Conservation (phyloP, 2,888 invertebrate genomes). For the Trissolcus brochymenae region DNA sequence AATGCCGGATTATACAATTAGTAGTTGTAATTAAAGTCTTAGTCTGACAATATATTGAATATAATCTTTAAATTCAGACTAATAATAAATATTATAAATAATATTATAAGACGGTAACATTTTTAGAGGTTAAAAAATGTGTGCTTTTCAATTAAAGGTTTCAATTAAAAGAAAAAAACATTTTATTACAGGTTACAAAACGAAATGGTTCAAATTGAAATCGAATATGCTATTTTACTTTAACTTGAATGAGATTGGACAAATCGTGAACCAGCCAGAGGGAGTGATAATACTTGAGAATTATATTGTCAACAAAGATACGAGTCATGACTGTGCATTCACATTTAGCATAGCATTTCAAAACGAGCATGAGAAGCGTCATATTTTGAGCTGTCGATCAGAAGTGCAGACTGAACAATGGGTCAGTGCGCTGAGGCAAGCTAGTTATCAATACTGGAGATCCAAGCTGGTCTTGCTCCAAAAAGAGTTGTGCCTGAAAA, state of each 20-base stretch:
- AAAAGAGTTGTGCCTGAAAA: slow-evolving; percentile 82
- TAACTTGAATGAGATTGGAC: slow-evolving; percentile 83
- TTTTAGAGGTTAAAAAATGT: no score
- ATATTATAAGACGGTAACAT: no score
- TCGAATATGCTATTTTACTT: slow-evolving; percentile 87
- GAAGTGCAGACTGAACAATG: slow-evolving; percentile 84
- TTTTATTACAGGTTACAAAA: slow-evolving; percentile 81
- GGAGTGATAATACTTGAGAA: slow-evolving; percentile 87
- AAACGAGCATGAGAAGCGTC: slow-evolving; percentile 83
- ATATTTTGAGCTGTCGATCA: slow-evolving; percentile 84
- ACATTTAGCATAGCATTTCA: slow-evolving; percentile 85
- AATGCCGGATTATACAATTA: no score
- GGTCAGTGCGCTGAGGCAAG: slow-evolving; percentile 82
- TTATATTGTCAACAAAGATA: slow-evolving; percentile 83
- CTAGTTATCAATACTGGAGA: slow-evolving; percentile 85
- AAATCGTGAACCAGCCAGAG: slow-evolving; percentile 82
- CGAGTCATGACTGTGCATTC: slow-evolving; percentile 81
- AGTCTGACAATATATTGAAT: no score
- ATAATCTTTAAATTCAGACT: no score
- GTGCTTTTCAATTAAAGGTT: no score
- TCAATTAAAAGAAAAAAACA: background rate
- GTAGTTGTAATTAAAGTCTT: no score
- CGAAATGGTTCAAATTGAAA: slow-evolving; percentile 86
- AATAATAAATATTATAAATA: no score
- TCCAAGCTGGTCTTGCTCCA: slow-evolving; percentile 81